Evolutionary conservation across 2,888 invertebrate genomes (phyloP).

Genomic region (Bibio marci): DNA sequence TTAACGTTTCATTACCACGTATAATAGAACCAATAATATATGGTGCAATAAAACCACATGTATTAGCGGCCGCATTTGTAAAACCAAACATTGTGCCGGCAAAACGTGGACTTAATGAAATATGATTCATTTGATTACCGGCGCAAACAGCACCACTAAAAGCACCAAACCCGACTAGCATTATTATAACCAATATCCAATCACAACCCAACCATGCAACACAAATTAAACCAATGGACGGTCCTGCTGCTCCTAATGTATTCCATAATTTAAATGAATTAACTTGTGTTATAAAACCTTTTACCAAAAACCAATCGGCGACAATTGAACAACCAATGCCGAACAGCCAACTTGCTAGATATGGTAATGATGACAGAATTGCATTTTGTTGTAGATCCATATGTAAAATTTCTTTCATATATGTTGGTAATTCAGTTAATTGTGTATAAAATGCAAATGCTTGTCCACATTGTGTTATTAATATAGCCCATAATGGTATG

Average conservation of each 20-base stretch:
- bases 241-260: slow-evolving; percentile 55
- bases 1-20: slow-evolving; percentile 29
- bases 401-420: slow-evolving; percentile 68
- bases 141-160: slow-evolving; percentile 64
- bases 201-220: slow-evolving; percentile 68
- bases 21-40: slow-evolving; percentile 60
- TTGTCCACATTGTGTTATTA: slow-evolving; percentile 66
- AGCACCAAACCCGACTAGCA: slow-evolving; percentile 53
- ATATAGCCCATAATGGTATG: slow-evolving; percentile 66
- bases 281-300: slow-evolving; percentile 43
- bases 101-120: slow-evolving; percentile 61
- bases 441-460: slow-evolving; percentile 76
- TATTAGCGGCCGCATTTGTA: slow-evolving; percentile 66
- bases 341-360: slow-evolving; percentile 58
- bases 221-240: slow-evolving; percentile 56
- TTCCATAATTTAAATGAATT: slow-evolving; percentile 68
- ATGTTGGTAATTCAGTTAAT: slow-evolving; percentile 64
- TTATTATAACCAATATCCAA: slow-evolving; percentile 46
- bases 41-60: slow-evolving; percentile 69
- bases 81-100: slow-evolving; percentile 75
- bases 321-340: slow-evolving; percentile 54
- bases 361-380: slow-evolving; percentile 55
- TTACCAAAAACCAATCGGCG: slow-evolving; percentile 55
- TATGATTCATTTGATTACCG: slow-evolving; percentile 72
- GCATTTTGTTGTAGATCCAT: slow-evolving; percentile 65